Evolutionary conservation across 1,140 invertebrate genomes (phyloP), one percentile per base, ranked within the genome.

Genomic region (Drosophila yakuba): DNA sequence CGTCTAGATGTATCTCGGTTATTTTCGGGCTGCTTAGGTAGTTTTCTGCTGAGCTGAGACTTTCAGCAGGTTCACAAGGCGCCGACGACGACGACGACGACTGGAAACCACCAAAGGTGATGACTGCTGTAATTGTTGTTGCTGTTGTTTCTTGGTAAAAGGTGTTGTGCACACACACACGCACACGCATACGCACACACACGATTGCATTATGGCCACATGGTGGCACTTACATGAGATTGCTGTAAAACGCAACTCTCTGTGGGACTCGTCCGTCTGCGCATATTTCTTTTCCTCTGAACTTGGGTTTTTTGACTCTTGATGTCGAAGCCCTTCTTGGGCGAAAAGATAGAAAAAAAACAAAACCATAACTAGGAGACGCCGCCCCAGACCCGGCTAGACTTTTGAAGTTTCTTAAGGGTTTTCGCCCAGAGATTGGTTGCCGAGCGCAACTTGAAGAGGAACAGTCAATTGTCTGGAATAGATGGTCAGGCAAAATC

Each of bases 81-180:
- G 83, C 84, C 83, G 35, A 8, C 35, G 25, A 78, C 28, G 83
- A 78, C 28, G 83, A 78, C 83, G 56, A 63, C 55, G 66, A 75
- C 64, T 82, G 71, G 44, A 88, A 86, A 88, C 83, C 83, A 88
- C 83, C 83, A 86, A 86, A 86, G 83, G 83, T 86, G 83, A 83
- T 86, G 83, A 86, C 83, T 86, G 83, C 83, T 88, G 83, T 86
- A 86, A 86, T 86, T 80, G 83, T 88, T 81, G 77, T 80, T 81
- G 74, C 74, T 39, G 38, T 39, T 39, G 38, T 86, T 86, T 86
- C 83, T 86, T 80, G 79, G 83, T 86, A 86, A 86, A 88, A 86
- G 83, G 83, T 86, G 83, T 88, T 86, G 83, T 79, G 51, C 51
- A 86, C 66, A 82, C 58, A 76, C 48, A 69, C 43, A 39, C 50